These are phyloP conservation scores for Heliocidaris tuberculata DNA, from an alignment of 35 echinoderm and acorn worm species.

Conservation along the genomic window DNA sequence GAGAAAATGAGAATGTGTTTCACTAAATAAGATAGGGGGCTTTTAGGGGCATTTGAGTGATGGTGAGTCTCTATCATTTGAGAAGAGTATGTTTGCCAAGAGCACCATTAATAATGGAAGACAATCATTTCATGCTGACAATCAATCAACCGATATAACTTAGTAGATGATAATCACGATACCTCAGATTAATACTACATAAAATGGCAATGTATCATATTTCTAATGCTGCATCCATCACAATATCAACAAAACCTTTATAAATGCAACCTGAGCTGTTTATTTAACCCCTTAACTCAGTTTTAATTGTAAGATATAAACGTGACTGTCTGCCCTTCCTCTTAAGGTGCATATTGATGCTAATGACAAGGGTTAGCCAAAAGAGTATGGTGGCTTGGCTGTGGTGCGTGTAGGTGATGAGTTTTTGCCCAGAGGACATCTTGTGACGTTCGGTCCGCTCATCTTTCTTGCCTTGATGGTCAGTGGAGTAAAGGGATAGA, in stretches of 20 bases:
- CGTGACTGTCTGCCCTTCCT: not conserved
- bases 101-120: not conserved
- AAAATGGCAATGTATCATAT: not conserved
- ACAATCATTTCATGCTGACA: not conserved
- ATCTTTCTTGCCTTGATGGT: not conserved
- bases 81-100: not conserved
- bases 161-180: not conserved
- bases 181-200: not conserved
- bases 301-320: not conserved
- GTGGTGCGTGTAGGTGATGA: constrained; percentile 6
- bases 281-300: not conserved
- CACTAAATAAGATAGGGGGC: not conserved
- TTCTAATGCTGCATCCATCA: not conserved
- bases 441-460: not conserved
- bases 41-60: not conserved
- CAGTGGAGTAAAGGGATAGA: not conserved
- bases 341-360: not conserved
- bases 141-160: not conserved
- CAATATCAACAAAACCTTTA: not conserved
- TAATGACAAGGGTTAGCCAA: not conserved
- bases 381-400: not conserved
- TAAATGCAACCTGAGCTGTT: not conserved
- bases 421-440: not conserved
- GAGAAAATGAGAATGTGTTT: not conserved
- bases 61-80: not conserved